Evolutionary conservation across 2,888 invertebrate genomes (phyloP), one percentile per base, ranked within the genome.

Genomic region (Tanytarsus gracilentus): DNA sequence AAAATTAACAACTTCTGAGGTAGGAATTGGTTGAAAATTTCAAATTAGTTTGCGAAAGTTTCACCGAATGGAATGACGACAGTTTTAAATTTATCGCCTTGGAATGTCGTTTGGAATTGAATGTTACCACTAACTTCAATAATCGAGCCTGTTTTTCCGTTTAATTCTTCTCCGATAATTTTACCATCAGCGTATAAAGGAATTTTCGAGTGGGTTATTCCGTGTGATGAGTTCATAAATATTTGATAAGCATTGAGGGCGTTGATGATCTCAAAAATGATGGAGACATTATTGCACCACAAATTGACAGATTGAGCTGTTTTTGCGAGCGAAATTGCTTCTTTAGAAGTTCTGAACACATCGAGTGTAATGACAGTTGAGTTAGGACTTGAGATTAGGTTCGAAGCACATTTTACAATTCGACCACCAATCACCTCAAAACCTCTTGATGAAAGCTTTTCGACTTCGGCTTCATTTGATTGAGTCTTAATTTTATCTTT

Each of bases 11-110:
- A 11, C n/a, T 7, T 29, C 9, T 29, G 9, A 7, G 5, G 29
- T 9, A 29, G 29, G 9, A 29, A 7, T 29, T 9, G 7, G 29
- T 5, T 11, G 9, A 33, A 4, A 33, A 33, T 11, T 9, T 9
- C 33, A 33, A 11, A 16, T 56, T 60, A 60, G 33, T 60, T 60
- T 3, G 36, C 60, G 25, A 60, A 60, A 1, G 33, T 50, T 50
- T 30, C 49, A n/a, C 60, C 60, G 25, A 60, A 60, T 9, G 60
- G 60, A 50, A 60, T 60, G 11, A 50, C 36, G 26, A 60, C 36
- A 16, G 49, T 60, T 49, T 60, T 48, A 39, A 60, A 60, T 16
- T 30, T 23, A 6, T 25, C 25, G 33, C 11, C n/a, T 11, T 48
- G 60, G 27, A 50, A 50, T 27, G 16, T 33, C 3, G 60, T 50